Evolutionary conservation across 1,140 invertebrate species (phyloP).

Genomic region (Papilio polyxenes): DNA sequence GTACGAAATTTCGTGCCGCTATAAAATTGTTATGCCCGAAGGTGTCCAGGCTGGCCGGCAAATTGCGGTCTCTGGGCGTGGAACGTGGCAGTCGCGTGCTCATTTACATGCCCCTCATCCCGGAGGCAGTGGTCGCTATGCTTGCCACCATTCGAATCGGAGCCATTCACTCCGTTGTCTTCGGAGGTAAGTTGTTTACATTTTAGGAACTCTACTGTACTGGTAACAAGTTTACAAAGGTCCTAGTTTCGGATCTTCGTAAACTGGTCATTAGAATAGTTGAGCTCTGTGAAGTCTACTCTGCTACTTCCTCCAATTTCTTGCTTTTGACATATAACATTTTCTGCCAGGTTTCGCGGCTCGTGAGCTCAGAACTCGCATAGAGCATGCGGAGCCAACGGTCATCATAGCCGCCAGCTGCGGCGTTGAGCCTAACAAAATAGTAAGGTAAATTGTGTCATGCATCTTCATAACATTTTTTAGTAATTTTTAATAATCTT

Average conservation of each 20-base stretch:
- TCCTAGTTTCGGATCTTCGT: neutral
- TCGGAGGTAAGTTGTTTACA: slow-evolving; percentile 85
- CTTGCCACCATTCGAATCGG: slow-evolving; percentile 90
- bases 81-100: slow-evolving; percentile 88
- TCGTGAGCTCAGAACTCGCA: slow-evolving; percentile 90
- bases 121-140: slow-evolving; percentile 93
- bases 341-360: slow-evolving; percentile 88
- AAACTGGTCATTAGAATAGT: slow-evolving; percentile 17
- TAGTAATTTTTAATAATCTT: too few species aligned
- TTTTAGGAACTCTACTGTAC: too few species aligned
- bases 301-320: neutral
- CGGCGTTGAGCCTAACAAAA: slow-evolving; percentile 92
- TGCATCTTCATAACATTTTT: neutral
- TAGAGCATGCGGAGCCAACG: slow-evolving; percentile 93
- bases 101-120: slow-evolving; percentile 96
- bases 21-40: slow-evolving; percentile 51
- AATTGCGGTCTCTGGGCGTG: slow-evolving; percentile 87
- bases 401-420: slow-evolving; percentile 94
- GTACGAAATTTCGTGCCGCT: too few species aligned
- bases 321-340: neutral
- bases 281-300: neutral
- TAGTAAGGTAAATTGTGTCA: slow-evolving; percentile 83
- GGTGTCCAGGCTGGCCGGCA: slow-evolving; percentile 89
- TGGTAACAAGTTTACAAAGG: too few species aligned
- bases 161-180: slow-evolving; percentile 93